Evolutionary conservation across 2,888 invertebrate genomes (phyloP).

Genomic region (Idaea straminata): DNA sequence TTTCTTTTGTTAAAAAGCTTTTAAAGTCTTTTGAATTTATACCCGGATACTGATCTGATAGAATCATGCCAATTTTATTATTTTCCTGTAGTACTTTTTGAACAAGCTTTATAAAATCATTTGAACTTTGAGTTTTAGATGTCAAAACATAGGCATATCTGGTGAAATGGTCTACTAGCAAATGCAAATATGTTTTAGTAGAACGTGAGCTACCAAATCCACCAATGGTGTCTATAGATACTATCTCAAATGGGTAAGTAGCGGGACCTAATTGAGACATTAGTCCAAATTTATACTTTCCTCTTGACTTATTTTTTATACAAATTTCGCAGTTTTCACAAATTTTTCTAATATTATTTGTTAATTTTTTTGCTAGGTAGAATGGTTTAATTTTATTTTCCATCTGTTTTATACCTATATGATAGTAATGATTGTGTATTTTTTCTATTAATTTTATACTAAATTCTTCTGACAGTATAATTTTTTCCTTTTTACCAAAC

Average conservation of each 20-base stretch:
- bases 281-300: constrained; percentile 26
- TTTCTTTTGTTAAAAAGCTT: constrained; percentile 13
- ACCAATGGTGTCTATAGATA: constrained; percentile 30
- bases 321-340: constrained; percentile 25
- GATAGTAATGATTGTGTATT: constrained; percentile 7
- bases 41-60: constrained; percentile 29
- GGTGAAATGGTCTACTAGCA: constrained; percentile 12
- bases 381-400: constrained; percentile 18
- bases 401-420: constrained; percentile 11
- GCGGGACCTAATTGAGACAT: constrained; percentile 33
- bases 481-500: constrained; percentile 10
- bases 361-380: not conserved
- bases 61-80: constrained; percentile 22
- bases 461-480: constrained; percentile 4
- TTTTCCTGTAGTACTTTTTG: constrained; percentile 11
- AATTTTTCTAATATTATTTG: constrained; percentile 11
- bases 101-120: constrained; percentile 30
- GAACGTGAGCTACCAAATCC: constrained; percentile 32
- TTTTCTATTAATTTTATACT: constrained; percentile 6
- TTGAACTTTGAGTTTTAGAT: constrained; percentile 29
- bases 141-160: constrained; percentile 30
- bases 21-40: constrained; percentile 12
- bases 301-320: constrained; percentile 31
- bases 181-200: constrained; percentile 26
- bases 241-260: constrained; percentile 27